Conservation (phyloP, 2,888 invertebrate genomes). For the Pyrgus malvae region DNA sequence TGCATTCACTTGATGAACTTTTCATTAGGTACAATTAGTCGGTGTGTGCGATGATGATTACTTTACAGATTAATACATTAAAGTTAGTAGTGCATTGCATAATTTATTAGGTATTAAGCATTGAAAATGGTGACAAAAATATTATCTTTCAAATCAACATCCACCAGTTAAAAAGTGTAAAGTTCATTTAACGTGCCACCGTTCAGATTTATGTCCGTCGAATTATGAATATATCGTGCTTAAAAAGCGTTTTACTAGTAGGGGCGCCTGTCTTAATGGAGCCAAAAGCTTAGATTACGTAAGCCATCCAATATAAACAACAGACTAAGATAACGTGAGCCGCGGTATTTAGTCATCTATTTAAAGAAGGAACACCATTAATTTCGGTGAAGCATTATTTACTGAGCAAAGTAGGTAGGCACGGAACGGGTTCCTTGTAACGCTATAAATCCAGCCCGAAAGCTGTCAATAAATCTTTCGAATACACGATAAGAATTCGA, state of each 20-base stretch:
- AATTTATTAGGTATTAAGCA: too few relatives aligned
- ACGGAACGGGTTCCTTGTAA: constrained; percentile 76
- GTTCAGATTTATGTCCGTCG: constrained; percentile 1
- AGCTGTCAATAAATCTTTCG: constrained; percentile 74
- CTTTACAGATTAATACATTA: too few relatives aligned
- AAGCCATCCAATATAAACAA: constrained; percentile 66
- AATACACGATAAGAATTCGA: constrained; percentile 78
- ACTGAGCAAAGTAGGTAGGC: constrained; percentile 76
- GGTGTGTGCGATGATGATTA: too few relatives aligned
- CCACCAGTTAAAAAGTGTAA: neutral
- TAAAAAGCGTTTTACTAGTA: constrained; percentile 34
- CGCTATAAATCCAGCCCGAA: constrained; percentile 71
- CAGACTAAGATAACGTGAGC: constrained; percentile 70
- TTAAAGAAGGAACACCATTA: constrained; percentile 75
- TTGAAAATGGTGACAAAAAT: neutral
- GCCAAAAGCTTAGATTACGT: constrained; percentile 69
- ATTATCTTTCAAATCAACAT: neutral
- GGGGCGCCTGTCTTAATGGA: constrained; percentile 56
- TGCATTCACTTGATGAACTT: too few relatives aligned
- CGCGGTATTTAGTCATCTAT: constrained; percentile 78
- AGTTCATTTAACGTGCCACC: neutral
- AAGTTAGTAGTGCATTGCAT: too few relatives aligned
- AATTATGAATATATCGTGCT: constrained; percentile 19
- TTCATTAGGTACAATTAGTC: too few relatives aligned
- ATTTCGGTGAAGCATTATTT: constrained; percentile 76